Conservation (phyloP, 2,797 vertebrate species). For the Neosalanx taihuensis region DNA sequence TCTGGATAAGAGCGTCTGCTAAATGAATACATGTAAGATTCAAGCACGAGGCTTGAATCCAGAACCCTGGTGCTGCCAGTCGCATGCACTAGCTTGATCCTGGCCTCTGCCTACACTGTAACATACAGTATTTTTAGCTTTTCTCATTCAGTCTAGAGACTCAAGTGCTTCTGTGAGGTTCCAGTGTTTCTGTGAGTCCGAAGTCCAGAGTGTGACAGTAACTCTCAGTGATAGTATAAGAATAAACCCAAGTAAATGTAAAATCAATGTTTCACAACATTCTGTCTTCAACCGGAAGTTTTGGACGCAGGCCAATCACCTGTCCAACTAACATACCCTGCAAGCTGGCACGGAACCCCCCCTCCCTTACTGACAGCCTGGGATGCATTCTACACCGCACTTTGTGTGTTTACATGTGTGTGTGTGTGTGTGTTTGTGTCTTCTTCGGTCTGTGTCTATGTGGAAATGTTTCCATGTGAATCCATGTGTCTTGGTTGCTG, state of each 20-base stretch:
- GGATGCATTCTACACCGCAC: conserved; percentile 31
- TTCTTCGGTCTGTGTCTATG: not conserved
- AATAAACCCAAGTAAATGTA: too few relatives aligned
- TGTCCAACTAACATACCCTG: conserved; percentile 33
- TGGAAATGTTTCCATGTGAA: not conserved
- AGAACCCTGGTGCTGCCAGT: conserved; percentile 19
- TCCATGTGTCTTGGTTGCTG: not conserved
- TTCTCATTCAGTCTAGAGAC: not conserved
- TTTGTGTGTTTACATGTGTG: not conserved
- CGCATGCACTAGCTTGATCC: not conserved
- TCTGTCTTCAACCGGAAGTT: conserved; percentile 15
- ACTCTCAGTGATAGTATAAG: too few relatives aligned
- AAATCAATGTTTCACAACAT: conserved; percentile 5
- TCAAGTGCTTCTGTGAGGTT: not conserved
- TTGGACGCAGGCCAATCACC: conserved; percentile 37
- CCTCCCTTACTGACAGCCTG: conserved; percentile 26
- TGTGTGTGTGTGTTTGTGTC: not conserved
- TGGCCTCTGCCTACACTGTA: not conserved
- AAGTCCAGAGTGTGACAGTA: too few relatives aligned
- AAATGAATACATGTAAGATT: conserved; percentile 5
- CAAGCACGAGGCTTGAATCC: conserved; percentile 22
- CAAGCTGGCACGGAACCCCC: conserved; percentile 24
- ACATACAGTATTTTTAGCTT: not conserved
- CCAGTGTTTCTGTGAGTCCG: not conserved
- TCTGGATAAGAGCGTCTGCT: too few relatives aligned